These are phyloP conservation scores for Manis javanica DNA, from an alignment of 2,797 vertebrate species.

Conservation along the genomic window DNA sequence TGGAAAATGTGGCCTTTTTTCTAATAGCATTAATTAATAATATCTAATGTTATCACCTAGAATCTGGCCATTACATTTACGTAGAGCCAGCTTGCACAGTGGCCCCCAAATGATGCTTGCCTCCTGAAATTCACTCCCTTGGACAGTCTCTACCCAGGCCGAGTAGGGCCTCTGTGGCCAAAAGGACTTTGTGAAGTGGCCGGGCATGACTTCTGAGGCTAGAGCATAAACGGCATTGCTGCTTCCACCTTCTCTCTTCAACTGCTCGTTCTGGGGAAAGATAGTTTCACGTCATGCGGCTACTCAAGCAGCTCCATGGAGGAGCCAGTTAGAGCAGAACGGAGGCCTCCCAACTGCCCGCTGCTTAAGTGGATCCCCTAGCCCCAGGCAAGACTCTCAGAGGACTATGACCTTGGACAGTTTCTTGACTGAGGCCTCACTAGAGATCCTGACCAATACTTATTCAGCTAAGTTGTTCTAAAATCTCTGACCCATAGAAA, in stretches of 20 bases:
- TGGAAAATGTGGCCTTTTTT: not conserved
- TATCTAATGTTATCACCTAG: not conserved
- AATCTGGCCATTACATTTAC: not conserved
- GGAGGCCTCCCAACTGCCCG: not conserved
- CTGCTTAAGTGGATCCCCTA: not conserved
- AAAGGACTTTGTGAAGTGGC: not conserved
- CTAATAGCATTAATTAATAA: slow-evolving; percentile 9
- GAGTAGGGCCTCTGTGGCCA: not conserved
- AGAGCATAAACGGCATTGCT: not conserved
- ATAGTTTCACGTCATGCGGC: not conserved
- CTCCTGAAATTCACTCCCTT: not conserved
- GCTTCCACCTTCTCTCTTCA: not conserved
- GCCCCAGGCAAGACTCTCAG: not conserved
- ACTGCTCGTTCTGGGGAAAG: not conserved
- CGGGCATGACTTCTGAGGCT: not conserved
- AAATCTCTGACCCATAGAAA: not conserved
- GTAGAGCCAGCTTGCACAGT: not conserved
- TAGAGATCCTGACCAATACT: not conserved
- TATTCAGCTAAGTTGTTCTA: not conserved
- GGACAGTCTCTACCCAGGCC: not conserved
- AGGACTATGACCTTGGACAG: not conserved
- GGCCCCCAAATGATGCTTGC: not conserved
- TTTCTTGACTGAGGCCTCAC: not conserved
- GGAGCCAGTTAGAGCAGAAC: not conserved
- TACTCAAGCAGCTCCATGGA: not conserved